These are phyloP conservation scores for Nasonia oneida DNA, from an alignment of 2,888 invertebrate genomes.

Conservation along the genomic window DNA sequence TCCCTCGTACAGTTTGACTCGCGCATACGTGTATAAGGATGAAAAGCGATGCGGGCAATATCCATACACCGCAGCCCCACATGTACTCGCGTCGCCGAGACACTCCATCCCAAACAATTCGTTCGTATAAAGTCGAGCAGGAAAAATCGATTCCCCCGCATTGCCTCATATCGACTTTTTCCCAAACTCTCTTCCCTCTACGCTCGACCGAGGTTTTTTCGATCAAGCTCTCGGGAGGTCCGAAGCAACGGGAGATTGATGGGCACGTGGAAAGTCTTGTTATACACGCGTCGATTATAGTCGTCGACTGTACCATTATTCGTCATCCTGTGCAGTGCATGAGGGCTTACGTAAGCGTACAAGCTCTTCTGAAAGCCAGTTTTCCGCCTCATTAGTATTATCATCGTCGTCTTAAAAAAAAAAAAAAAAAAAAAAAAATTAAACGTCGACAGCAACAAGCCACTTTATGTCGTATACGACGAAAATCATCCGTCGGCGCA, in stretches of 20 bases:
- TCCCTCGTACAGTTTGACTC: background rate
- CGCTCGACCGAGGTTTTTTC: background rate
- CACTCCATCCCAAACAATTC: background rate
- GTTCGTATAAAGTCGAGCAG: background rate
- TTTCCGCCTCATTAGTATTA: background rate
- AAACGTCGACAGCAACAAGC: background rate
- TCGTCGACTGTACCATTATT: background rate
- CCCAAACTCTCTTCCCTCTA: background rate
- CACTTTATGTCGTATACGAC: no score
- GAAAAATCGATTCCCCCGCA: conserved; percentile 41
- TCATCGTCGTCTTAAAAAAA: background rate
- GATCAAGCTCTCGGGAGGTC: background rate
- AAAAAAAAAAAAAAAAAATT: background rate
- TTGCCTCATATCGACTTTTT: background rate
- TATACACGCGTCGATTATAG: background rate
- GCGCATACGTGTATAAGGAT: background rate
- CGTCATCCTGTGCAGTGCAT: no score
- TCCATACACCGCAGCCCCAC: background rate
- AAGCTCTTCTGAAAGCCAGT: background rate
- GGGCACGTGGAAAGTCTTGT: background rate
- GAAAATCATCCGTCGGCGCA: no score
- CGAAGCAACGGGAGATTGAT: background rate
- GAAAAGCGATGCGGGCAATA: conserved; percentile 36
- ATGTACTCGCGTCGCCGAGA: background rate
- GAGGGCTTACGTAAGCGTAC: background rate